phyloP scores from a whole-genome alignment of 2,888 invertebrate species.

The Chrysomela aeneicollis region DNA sequence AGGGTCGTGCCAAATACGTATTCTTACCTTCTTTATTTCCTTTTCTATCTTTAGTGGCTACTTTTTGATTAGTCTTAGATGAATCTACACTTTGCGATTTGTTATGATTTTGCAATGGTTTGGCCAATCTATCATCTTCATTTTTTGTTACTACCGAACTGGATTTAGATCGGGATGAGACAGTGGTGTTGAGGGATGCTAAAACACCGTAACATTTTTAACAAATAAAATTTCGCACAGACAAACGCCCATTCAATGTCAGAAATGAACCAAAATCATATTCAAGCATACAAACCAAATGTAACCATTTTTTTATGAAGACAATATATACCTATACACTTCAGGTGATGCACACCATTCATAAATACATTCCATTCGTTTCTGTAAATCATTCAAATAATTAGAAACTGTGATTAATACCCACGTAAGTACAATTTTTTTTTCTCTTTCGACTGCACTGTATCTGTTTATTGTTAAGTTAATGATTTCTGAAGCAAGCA shows the following conservation, averaged over 20 bases:
- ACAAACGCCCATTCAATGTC: slow-evolving; percentile 40
- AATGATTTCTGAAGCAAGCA: no score
- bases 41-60: slow-evolving; percentile 54
- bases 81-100: slow-evolving; percentile 56
- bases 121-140: slow-evolving; percentile 61
- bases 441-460: no score
- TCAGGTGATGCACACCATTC: no score
- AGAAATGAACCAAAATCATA: slow-evolving; percentile 18
- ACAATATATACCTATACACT: slow-evolving; percentile 21
- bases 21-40: slow-evolving; percentile 58
- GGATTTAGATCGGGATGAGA: slow-evolving; percentile 75
- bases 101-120: slow-evolving; percentile 53
- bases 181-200: slow-evolving; percentile 79
- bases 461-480: no score
- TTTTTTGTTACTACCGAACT: slow-evolving; percentile 67
- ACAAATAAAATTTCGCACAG: slow-evolving; percentile 46
- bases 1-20: slow-evolving; percentile 54
- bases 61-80: slow-evolving; percentile 55
- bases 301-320: slow-evolving; percentile 31
- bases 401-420: no score
- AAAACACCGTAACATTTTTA: slow-evolving; percentile 65
- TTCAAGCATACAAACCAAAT: slow-evolving; percentile 35
- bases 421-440: no score
- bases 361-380: no score
- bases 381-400: no score